Percentiles rank a stretch among this genome's conserved stretches.
phyloP scores from a whole-genome alignment of 2,888 invertebrate genomes.

The Drosophila lutescens region DNA sequence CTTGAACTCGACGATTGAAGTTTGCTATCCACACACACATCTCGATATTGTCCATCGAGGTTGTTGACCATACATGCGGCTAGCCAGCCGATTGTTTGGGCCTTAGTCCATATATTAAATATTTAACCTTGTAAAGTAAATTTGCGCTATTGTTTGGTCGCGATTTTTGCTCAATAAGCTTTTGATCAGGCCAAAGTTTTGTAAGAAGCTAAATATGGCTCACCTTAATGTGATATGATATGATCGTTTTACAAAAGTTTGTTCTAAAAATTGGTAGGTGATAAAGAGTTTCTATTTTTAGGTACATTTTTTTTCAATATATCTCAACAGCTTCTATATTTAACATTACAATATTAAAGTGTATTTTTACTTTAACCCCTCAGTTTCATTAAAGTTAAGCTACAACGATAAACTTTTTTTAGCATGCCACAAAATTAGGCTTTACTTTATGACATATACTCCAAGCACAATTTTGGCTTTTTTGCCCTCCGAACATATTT shows the following conservation, averaged over 20 bases:
- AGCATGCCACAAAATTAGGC: background rate
- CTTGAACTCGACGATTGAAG: slow-evolving; percentile 63
- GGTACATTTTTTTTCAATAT: no score
- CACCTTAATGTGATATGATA: no score
- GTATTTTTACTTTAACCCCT: no score
- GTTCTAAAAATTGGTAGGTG: no score
- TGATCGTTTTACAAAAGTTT: no score
- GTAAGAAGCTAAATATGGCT: background rate
- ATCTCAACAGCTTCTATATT: no score
- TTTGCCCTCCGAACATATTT: slow-evolving; percentile 20
- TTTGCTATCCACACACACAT: slow-evolving; percentile 28
- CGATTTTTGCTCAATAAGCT: slow-evolving; percentile 11
- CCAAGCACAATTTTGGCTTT: slow-evolving; percentile 4
- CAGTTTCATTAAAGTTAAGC: background rate
- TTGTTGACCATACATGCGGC: slow-evolving; percentile 45
- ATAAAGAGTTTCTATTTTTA: no score
- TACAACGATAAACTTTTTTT: background rate
- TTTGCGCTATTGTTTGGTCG: slow-evolving; percentile 19
- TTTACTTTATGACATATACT: background rate
- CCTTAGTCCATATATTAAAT: slow-evolving; percentile 24
- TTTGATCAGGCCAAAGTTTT: slow-evolving; percentile 6
- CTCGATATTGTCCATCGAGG: slow-evolving; percentile 34
- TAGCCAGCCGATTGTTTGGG: slow-evolving; percentile 29
- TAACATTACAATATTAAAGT: no score
- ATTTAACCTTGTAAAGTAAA: slow-evolving; percentile 32